Evolutionary conservation across 2,888 invertebrate genomes (phyloP), one percentile per base, ranked within the genome.

Genomic region (Lacanobia oleracea): DNA sequence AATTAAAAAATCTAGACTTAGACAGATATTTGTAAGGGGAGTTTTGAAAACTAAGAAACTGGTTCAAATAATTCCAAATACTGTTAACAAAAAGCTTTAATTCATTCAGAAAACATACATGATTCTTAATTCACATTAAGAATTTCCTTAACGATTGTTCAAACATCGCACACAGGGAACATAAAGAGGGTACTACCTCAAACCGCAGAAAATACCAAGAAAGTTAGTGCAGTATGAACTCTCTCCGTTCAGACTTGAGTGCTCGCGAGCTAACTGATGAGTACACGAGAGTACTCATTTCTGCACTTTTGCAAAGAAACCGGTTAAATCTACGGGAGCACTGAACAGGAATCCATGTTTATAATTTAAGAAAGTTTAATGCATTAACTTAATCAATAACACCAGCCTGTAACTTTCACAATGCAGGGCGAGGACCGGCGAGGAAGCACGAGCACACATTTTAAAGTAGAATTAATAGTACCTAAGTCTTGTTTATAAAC

Each of bases 251-350:
- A 67, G 45, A 67, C 67, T 66, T 61, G 27, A 67, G 63, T 64
- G 60, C 60, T 75, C n/a, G 40, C n/a, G 3, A 64, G 16, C 43
- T 43, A 40, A 23, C 56, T 63, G 50, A 59, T 60, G 69, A 60
- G 57, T 63, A 56, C n/a, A 14, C 57, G n/a, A 48, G 23, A 69
- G 54, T 53, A 48, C 75, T 60, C 62, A 54, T 66, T 80, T 56
- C 45, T 68, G 14, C 45, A 50, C 50, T 40, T 16, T n/a, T n/a
- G n/a, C n/a, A n/a, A n/a, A n/a, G n/a, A n/a, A n/a, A n/a, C n/a
- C n/a, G n/a, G n/a, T n/a, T n/a, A n/a, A n/a, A n/a, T n/a, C n/a
- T 45, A 18, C 1, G 4, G 16, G 16, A 40, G 10, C 16, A 63
- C 48, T 16, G 37, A 45, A 33, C 5, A n/a, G 8, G 8, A 2